Evolutionary conservation across 2,888 invertebrate genomes (phyloP).

Genomic region (Polydrusus tereticollis): DNA sequence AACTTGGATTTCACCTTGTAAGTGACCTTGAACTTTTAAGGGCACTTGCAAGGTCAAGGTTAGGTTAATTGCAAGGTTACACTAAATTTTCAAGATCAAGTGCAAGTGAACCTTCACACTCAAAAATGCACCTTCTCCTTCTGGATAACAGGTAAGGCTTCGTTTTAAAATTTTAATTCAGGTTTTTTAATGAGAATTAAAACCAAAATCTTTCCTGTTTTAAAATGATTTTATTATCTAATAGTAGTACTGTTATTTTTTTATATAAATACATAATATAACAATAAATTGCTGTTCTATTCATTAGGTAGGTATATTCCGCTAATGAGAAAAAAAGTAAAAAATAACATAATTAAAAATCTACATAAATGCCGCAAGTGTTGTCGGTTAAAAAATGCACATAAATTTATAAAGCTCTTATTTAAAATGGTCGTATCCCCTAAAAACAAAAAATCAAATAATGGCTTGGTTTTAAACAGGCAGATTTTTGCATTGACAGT

Average conservation of each 20-base stretch:
- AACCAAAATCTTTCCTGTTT: background rate
- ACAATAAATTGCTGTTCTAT: conserved; percentile 61
- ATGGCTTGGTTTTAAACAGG: background rate
- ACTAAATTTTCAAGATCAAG: too few relatives aligned
- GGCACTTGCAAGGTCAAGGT: too few relatives aligned
- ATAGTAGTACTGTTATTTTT: conserved; percentile 45
- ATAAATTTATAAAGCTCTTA: conserved; percentile 58
- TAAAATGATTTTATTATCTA: conserved; percentile 38
- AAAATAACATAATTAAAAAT: conserved; percentile 55
- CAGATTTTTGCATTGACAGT: background rate
- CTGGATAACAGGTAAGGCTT: too few relatives aligned
- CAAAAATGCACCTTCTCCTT: too few relatives aligned
- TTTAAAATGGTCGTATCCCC: conserved; percentile 28
- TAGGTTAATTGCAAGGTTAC: too few relatives aligned
- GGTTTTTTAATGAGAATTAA: too few relatives aligned
- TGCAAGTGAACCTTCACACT: too few relatives aligned
- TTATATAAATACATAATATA: conserved; percentile 59
- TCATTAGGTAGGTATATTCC: conserved; percentile 59
- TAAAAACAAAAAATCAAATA: background rate
- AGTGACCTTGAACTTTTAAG: too few relatives aligned
- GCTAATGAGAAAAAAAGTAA: conserved; percentile 57
- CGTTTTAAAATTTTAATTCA: too few relatives aligned
- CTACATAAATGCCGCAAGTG: conserved; percentile 58
- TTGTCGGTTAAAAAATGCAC: conserved; percentile 55
- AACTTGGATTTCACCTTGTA: too few relatives aligned